Percentiles rank a stretch among this genome's conserved stretches.
Evolutionary conservation across 2,888 invertebrate species (phyloP).

Genomic region (Hanleya hanleyi): DNA sequence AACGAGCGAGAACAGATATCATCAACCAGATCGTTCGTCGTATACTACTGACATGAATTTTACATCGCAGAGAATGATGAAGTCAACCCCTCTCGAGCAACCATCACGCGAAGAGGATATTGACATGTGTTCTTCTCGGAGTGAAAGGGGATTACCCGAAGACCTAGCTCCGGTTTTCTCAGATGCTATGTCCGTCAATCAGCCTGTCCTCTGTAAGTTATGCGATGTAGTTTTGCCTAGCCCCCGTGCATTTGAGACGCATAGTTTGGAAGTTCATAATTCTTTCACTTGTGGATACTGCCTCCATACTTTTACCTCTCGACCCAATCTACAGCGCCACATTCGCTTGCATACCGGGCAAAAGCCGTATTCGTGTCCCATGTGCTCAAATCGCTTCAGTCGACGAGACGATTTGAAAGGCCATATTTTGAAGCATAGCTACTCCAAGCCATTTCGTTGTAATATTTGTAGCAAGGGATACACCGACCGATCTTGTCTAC

Average conservation of each 20-base stretch:
- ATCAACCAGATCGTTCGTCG: not conserved
- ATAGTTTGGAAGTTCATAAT: constrained; percentile 48
- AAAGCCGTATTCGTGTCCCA: constrained; percentile 53
- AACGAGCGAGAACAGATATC: too few relatives aligned
- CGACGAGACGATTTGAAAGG: constrained; percentile 60
- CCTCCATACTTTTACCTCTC: constrained; percentile 53
- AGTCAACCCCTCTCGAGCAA: not conserved
- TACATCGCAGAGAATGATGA: not conserved
- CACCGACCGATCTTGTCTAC: constrained; percentile 53
- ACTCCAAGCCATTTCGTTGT: constrained; percentile 56
- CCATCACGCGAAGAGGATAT: too few relatives aligned
- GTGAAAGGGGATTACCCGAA: not conserved
- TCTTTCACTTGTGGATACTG: constrained; percentile 56
- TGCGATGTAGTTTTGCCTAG: constrained; percentile 45
- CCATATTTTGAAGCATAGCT: constrained; percentile 57
- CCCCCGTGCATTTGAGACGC: constrained; percentile 46
- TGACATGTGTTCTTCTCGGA: not conserved
- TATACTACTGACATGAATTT: not conserved
- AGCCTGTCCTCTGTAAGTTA: constrained; percentile 42
- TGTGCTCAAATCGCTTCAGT: constrained; percentile 53
- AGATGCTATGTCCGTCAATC: not conserved
- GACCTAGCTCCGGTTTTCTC: not conserved
- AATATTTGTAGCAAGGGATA: constrained; percentile 55
- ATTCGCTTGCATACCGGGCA: constrained; percentile 57
- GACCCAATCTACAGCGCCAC: constrained; percentile 60